Percentiles rank a stretch among this genome's conserved stretches.
Conservation (phyloP, 2,888 invertebrate genomes). For the Aphrophora alni region DNA sequence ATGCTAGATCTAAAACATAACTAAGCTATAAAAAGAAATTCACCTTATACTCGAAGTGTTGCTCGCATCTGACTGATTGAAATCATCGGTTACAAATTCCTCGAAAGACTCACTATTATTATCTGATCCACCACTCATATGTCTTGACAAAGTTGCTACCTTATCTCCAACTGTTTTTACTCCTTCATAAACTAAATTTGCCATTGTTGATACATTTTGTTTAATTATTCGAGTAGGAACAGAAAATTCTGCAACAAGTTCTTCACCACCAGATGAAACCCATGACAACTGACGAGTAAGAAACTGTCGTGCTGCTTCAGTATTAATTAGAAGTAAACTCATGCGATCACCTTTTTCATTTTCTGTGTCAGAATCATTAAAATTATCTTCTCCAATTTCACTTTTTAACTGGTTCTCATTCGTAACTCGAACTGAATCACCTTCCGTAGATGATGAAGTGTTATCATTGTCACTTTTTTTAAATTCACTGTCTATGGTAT, state of each 20-base stretch:
- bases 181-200: conserved; percentile 75
- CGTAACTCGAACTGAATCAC: conserved; percentile 44
- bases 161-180: conserved; percentile 77
- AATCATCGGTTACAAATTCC: conserved; percentile 53
- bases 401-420: conserved; percentile 22
- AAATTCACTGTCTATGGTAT: conserved; percentile 59
- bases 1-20: too few species aligned
- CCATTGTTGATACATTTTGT: conserved; percentile 76
- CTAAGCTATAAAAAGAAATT: neutral
- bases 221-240: conserved; percentile 73
- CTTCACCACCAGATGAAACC: conserved; percentile 72
- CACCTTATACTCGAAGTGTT: conserved; percentile 55
- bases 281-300: conserved; percentile 75
- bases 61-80: conserved; percentile 54
- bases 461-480: conserved; percentile 65
- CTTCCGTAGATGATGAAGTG: conserved; percentile 62
- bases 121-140: conserved; percentile 76
- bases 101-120: conserved; percentile 66
- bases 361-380: conserved; percentile 56
- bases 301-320: conserved; percentile 78
- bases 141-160: conserved; percentile 73
- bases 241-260: conserved; percentile 69
- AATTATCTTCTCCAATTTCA: conserved; percentile 55
- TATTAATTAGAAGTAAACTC: conserved; percentile 77
- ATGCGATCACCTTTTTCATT: conserved; percentile 58